Base-by-base conservation (phyloP, 2,113 vertebrate genomes). In the Tauraco erythrolophus region DNA sequence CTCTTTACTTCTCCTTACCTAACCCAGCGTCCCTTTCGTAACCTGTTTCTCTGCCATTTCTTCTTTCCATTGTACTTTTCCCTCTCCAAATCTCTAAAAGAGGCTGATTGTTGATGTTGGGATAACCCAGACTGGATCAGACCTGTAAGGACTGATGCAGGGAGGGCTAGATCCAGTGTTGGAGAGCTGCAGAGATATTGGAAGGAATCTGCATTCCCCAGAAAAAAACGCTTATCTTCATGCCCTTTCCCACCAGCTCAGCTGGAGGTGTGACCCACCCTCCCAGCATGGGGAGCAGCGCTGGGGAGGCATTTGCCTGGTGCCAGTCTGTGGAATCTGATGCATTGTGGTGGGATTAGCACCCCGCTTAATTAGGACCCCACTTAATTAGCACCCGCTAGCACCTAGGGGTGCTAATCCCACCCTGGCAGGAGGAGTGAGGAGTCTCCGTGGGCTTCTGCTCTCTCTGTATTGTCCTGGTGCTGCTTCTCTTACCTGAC, bases 81-180 rank as follows among this genome's bases (percentile, higher is more conserved):
- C 30, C 22, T 61, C 22, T 22, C 22, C 41, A 82, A 48, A 43
- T 53, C 65, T 19, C 3, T 1, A 21, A 68, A 39, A 88, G 71
- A 58, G 31, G n/a, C 57, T 61, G 70, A 11, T 43, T 12, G 37
- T 81, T 87, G 76, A 27, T 50, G 27, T 41, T 74, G 64, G 39
- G 50, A 28, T 91, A 56, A 56, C 18, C n/a, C 41, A 41, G 45
- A 18, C 25, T 48, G 66, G 64, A 30, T 41, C 37, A 58, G 51
- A 62, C 54, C 35, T 54, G 22, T 58, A 65, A n/a, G 35, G 50
- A 69, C 27, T 50, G 46, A 11, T 69, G 45, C 39, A 45, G 9
- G 19, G 21, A 81, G 46, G 35, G 46, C 46, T 92, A 50, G 31
- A 77, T 69, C 30, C 1, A 0, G n/a, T 1, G 1, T 0, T 78